Evolutionary conservation across 92 coral and sea anemone species (phyloP).

Genomic region (Palythoa grandiflora): DNA sequence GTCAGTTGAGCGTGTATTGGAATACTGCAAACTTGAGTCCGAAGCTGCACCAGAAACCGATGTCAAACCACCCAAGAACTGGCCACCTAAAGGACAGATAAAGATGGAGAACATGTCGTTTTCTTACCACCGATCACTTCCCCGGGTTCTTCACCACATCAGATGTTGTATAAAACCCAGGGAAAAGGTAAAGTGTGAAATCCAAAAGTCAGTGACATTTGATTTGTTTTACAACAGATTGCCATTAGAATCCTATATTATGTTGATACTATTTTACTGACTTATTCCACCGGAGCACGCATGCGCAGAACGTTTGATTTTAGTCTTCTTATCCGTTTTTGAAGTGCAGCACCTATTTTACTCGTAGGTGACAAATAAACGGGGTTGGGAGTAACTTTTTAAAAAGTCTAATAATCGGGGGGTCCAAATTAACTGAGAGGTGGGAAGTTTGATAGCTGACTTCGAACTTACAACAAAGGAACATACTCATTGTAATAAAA

Average conservation of each 20-base stretch:
- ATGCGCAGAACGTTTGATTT: too few relatives aligned
- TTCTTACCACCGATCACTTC: constrained; percentile 65
- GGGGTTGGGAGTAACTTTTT: too few relatives aligned
- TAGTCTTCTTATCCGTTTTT: too few relatives aligned
- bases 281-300: too few relatives aligned
- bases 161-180: constrained; percentile 60
- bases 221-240: not conserved
- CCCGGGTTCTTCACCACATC: constrained; percentile 69
- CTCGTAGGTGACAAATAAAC: too few relatives aligned
- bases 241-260: not conserved
- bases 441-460: too few relatives aligned
- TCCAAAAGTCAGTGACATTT: not conserved
- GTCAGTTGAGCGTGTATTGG: constrained; percentile 70
- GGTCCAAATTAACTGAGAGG: too few relatives aligned
- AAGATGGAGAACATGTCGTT: constrained; percentile 69
- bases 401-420: too few relatives aligned
- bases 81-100: constrained; percentile 71
- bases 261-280: too few relatives aligned
- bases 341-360: too few relatives aligned
- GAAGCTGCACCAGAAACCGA: constrained; percentile 73
- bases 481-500: too few relatives aligned
- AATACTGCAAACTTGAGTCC: constrained; percentile 68
- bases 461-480: too few relatives aligned
- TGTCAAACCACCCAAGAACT: constrained; percentile 60
- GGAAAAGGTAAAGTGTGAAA: constrained; percentile 63